Evolutionary conservation across 2,888 invertebrate genomes (phyloP), one percentile per base, ranked within the genome.

Genomic region (Plagodis dolabraria): DNA sequence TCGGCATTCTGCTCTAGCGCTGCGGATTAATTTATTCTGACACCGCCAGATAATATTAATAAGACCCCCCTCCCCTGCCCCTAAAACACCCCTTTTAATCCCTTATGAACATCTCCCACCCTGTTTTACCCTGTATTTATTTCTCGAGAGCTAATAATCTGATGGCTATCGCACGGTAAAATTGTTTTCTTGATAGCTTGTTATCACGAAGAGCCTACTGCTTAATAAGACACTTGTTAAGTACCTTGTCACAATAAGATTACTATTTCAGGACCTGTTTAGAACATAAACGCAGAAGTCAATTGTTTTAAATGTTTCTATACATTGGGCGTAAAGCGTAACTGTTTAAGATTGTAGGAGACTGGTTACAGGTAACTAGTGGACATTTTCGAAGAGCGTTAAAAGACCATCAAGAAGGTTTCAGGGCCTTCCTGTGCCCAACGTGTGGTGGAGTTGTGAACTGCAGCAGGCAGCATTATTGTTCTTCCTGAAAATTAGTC

Each of bases 121-220:
- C 44, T 50, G 38, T 40, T 47, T 34, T 59, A 58, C 60, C 58
- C 53, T 33, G 47, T 71, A 74, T 72, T 74, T 72, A 70, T 72
- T 68, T 70, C 67, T 76, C 67, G 55, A 44, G 57, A 75, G 74
- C 74, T 78, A 79, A 81, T 79, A 74, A 77, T 75, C 78, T 59
- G 60, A 63, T 59, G 60, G 77, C 77, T 79, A 84, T 82, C 79
- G 71, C 70, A 71, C 57, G 64, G 71, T 80, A 74, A 79, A 84
- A 86, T 80, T 84, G 83, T 85, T 85, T 84, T 81, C 74, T 74
- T 79, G 80, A 87, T 86, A 81, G 81, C 82, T 84, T 84, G 85
- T 86, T 86, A 82, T 74, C 72, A 71, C 59, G 68, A 63, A 50
- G 57, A 63, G 40, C 48, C 46, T 7, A 58, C 42, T 57, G 48